Evolutionary conservation across 2,888 invertebrate species (phyloP).

Genomic region (Resseliella maxima): DNA sequence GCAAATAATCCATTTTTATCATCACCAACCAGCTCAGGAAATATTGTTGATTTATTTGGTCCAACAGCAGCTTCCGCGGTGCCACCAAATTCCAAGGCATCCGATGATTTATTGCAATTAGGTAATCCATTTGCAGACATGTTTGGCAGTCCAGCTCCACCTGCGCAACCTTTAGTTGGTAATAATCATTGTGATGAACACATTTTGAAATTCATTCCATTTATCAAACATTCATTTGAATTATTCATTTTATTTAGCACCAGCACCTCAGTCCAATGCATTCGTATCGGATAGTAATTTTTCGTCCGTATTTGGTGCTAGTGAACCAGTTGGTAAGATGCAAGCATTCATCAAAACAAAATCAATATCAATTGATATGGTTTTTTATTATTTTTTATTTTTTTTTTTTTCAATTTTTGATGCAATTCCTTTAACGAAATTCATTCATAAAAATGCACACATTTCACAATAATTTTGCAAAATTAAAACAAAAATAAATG

Average conservation of each 20-base stretch:
- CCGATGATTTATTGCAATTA: conserved; percentile 88
- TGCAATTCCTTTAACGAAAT: background rate
- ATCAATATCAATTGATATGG: too few species aligned
- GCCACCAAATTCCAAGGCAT: conserved; percentile 74
- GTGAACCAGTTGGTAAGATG: conserved; percentile 75
- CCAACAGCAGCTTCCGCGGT: conserved; percentile 67
- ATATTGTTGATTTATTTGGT: conserved; percentile 84
- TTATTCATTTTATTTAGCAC: conserved; percentile 59
- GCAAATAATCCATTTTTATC: conserved; percentile 88
- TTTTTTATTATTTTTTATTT: conserved; percentile 56
- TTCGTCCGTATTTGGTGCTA: conserved; percentile 86
- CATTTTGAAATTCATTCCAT: background rate
- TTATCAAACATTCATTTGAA: too few species aligned
- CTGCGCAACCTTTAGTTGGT: conserved; percentile 63
- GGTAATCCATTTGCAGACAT: conserved; percentile 93
- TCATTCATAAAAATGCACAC: conserved; percentile 36
- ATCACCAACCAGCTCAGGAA: conserved; percentile 69
- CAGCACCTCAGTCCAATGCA: conserved; percentile 69
- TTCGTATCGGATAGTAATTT: conserved; percentile 90
- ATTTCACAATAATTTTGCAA: background rate
- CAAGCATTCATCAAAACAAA: too few species aligned
- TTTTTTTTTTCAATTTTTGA: conserved; percentile 55
- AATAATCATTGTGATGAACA: conserved; percentile 66
- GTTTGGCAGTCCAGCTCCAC: conserved; percentile 72
- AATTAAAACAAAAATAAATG: conserved; percentile 2